Evolutionary conservation across 2,888 invertebrate species (phyloP).

Genomic region (Galerucella nymphaeae): DNA sequence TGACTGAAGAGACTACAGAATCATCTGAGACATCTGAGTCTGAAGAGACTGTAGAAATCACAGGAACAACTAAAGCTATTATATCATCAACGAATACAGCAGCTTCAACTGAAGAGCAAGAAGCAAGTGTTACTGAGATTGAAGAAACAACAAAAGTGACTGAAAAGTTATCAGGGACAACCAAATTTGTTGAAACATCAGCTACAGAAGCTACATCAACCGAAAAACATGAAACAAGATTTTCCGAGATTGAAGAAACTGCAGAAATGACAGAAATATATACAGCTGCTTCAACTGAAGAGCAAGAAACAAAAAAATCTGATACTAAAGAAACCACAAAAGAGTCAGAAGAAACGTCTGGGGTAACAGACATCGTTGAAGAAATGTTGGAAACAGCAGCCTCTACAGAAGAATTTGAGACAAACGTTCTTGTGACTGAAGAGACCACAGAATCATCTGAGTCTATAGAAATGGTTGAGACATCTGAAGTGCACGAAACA

Average conservation of each 20-base stretch:
- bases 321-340: too few relatives aligned
- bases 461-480: background rate
- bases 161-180: too few relatives aligned
- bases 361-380: background rate
- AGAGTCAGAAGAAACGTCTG: too few relatives aligned
- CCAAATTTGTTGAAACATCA: too few relatives aligned
- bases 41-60: too few relatives aligned
- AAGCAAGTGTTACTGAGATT: too few relatives aligned
- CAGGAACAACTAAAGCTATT: too few relatives aligned
- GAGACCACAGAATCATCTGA: background rate
- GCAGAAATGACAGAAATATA: too few relatives aligned
- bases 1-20: background rate
- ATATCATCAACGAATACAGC: background rate
- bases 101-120: background rate
- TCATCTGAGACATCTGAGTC: background rate
- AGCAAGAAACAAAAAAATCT: background rate
- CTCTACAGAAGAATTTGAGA: too few relatives aligned
- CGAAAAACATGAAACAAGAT: background rate
- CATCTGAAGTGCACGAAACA: background rate
- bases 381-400: too few relatives aligned
- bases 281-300: background rate
- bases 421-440: background rate
- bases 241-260: too few relatives aligned
- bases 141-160: too few relatives aligned
- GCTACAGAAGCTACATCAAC: background rate